These are phyloP conservation scores for Alcedo quadribrachys DNA, from an alignment of 2,797 vertebrate genomes.

Conservation along the genomic window DNA sequence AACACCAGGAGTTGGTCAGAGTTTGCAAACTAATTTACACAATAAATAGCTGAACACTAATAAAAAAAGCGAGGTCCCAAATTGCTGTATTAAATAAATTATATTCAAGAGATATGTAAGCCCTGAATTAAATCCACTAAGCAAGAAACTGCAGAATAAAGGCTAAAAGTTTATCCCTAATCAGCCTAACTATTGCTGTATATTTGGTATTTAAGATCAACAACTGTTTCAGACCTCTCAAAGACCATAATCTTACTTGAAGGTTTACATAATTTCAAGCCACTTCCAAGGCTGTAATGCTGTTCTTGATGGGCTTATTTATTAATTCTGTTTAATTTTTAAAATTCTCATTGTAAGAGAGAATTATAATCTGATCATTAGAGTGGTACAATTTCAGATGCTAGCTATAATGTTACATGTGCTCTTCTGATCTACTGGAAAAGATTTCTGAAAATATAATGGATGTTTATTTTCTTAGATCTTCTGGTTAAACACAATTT, in stretches of 20 bases:
- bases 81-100: conserved; percentile 1
- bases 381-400: background rate
- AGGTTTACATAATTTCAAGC: background rate
- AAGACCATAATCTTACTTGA: conserved; percentile 19
- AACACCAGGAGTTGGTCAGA: background rate
- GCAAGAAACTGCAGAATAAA: conserved; percentile 8
- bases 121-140: conserved; percentile 1
- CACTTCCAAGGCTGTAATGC: conserved; percentile 7
- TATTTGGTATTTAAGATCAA: conserved; percentile 16
- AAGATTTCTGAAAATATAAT: background rate
- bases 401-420: background rate
- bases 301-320: conserved; percentile 12
- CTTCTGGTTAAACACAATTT: background rate
- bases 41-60: background rate
- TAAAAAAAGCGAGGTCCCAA: background rate
- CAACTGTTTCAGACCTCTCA: background rate
- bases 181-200: background rate
- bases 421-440: background rate
- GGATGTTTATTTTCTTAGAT: background rate
- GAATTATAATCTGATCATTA: conserved; percentile 16
- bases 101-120: conserved; percentile 31
- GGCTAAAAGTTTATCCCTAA: conserved; percentile 25
- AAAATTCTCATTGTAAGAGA: conserved; percentile 16
- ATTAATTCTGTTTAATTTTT: conserved; percentile 44
- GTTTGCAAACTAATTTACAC: background rate